A percentile compares a stretch with the other conserved stretches of the same genome.
These are phyloP conservation scores for Lasiommata megera DNA, from an alignment of 2,888 invertebrate genomes.

Conservation along the genomic window DNA sequence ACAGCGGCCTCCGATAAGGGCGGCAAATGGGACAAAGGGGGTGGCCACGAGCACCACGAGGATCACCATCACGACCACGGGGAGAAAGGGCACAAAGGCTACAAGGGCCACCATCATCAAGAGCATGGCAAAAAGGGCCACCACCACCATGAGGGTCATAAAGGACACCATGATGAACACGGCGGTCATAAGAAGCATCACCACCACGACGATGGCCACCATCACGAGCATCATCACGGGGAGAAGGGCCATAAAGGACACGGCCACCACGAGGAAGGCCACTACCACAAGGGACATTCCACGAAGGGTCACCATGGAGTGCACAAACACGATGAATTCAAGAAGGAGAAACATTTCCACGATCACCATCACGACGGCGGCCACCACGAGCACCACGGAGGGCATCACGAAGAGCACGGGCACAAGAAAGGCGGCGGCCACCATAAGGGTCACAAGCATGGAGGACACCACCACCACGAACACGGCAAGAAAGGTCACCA, in stretches of 20 bases:
- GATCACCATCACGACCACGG: conserved; percentile 85
- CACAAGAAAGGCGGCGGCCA: conserved; percentile 90
- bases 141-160: conserved; percentile 85
- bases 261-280: conserved; percentile 81
- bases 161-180: conserved; percentile 83
- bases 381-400: conserved; percentile 90
- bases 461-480: conserved; percentile 88
- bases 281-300: conserved; percentile 91
- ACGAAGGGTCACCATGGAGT: conserved; percentile 93
- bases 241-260: conserved; percentile 85
- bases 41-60: conserved; percentile 84
- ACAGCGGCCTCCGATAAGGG: conserved; percentile 73
- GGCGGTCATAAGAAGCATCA: conserved; percentile 85
- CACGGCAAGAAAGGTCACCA: conserved; percentile 91
- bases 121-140: conserved; percentile 88
- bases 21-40: conserved; percentile 80
- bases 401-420: conserved; percentile 88
- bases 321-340: conserved; percentile 92
- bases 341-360: conserved; percentile 93
- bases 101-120: conserved; percentile 83
- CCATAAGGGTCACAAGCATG: conserved; percentile 90
- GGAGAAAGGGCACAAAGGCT: conserved; percentile 88
- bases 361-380: conserved; percentile 91
- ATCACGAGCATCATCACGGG: conserved; percentile 84
- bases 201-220: conserved; percentile 85